These are phyloP conservation scores for Eumaeus atala DNA, from an alignment of 1,140 invertebrate species.

Conservation along the genomic window DNA sequence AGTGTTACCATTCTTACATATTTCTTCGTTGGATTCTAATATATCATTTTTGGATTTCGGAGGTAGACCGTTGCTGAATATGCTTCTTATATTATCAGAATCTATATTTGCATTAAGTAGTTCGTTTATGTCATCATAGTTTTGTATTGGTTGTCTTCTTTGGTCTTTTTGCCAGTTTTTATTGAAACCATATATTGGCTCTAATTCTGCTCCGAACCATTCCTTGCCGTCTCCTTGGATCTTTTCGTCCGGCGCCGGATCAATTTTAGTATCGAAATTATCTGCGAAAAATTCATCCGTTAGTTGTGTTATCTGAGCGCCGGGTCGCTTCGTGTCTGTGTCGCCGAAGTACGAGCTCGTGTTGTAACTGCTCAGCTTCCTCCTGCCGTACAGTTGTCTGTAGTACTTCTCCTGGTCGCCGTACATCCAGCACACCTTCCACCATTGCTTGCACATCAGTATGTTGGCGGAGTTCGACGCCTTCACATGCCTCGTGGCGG, in stretches of 20 bases:
- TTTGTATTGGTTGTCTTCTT: conserved; percentile 65
- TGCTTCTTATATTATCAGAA: conserved; percentile 50
- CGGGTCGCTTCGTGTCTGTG: conserved; percentile 48
- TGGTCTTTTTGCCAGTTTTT: conserved; percentile 61
- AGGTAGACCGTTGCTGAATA: conserved; percentile 58
- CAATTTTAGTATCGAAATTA: conserved; percentile 39
- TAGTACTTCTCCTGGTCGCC: conserved; percentile 90
- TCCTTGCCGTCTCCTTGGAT: conserved; percentile 26
- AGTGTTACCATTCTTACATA: conserved; percentile 46
- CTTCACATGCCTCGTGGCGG: conserved; percentile 68
- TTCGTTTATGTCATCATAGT: conserved; percentile 56
- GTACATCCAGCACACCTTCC: conserved; percentile 90
- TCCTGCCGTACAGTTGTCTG: conserved; percentile 83
- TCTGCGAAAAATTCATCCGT: conserved; percentile 69
- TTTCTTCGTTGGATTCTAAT: conserved; percentile 55
- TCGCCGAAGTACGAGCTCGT: conserved; percentile 46
- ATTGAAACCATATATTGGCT: conserved; percentile 60
- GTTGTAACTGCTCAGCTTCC: conserved; percentile 67
- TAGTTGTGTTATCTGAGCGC: conserved; percentile 67
- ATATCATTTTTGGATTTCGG: conserved; percentile 34
- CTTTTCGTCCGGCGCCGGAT: conserved; percentile 52
- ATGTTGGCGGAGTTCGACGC: conserved; percentile 78
- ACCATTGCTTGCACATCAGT: conserved; percentile 89
- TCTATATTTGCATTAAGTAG: conserved; percentile 44
- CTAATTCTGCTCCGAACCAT: conserved; percentile 54